Conservation (phyloP, 2,888 invertebrate genomes). For the Drosophila prolongata region DNA sequence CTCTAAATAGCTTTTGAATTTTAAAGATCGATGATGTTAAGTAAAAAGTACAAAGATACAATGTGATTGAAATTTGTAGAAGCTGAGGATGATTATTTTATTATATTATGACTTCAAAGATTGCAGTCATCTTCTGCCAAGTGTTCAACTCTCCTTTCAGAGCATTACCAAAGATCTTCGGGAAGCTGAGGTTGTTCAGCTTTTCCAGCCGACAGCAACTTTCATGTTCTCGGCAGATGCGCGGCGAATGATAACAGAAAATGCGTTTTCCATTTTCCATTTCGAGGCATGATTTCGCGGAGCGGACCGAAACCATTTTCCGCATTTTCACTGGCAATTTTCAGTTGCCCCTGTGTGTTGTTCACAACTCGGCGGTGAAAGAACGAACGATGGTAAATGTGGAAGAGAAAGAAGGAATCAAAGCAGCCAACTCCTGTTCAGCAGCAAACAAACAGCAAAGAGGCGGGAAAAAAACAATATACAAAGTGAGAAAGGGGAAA, state of each 20-base stretch:
- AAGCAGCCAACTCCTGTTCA: constrained; percentile 7
- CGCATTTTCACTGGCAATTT: constrained; percentile 60
- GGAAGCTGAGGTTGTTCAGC: constrained; percentile 1
- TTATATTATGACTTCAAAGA: constrained; percentile 1
- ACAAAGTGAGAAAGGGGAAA: constrained; percentile 9
- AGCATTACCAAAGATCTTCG: neutral
- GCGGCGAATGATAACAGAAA: constrained; percentile 69
- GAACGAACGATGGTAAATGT: constrained; percentile 3
- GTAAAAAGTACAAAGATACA: too few relatives aligned
- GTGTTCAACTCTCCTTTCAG: constrained; percentile 4
- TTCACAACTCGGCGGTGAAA: constrained; percentile 19
- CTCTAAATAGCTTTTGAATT: too few relatives aligned
- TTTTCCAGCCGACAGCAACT: constrained; percentile 29
- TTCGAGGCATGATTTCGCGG: constrained; percentile 64
- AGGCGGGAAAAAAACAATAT: constrained; percentile 33
- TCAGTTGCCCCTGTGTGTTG: constrained; percentile 25
- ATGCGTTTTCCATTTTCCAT: constrained; percentile 68
- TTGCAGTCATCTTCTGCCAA: neutral
- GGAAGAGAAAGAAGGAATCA: constrained; percentile 1
- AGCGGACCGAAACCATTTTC: constrained; percentile 58
- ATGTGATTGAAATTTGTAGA: too few relatives aligned
- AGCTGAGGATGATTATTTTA: too few relatives aligned
- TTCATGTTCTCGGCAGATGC: constrained; percentile 59
- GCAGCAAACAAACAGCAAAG: constrained; percentile 30
- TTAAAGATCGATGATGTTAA: too few relatives aligned